Percentiles rank a stretch among this genome's conserved stretches.
Conservation (phyloP, 2,888 invertebrate species). For the Melanostoma mellinum region DNA sequence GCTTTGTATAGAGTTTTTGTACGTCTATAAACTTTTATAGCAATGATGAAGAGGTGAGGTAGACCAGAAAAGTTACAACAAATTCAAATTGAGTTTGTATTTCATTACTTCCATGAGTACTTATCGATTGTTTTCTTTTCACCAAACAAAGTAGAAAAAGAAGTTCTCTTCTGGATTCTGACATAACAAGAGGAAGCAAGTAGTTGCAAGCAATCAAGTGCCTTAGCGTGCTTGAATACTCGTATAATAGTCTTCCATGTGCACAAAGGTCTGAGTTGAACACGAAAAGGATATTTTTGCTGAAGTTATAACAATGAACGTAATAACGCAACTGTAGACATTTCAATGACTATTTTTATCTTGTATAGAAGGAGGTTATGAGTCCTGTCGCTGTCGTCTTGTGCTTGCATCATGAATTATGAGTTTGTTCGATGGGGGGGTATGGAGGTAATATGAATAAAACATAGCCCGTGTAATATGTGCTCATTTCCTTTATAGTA, state of each 20-base stretch:
- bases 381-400: too few relatives aligned
- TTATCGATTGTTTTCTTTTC: slow-evolving; percentile 1
- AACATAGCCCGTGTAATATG: too few relatives aligned
- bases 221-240: background rate
- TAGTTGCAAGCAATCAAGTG: slow-evolving; percentile 21
- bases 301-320: slow-evolving; percentile 20
- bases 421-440: too few relatives aligned
- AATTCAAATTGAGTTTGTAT: slow-evolving; percentile 31
- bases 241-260: slow-evolving; percentile 17
- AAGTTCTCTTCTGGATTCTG: background rate
- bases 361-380: background rate
- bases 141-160: background rate
- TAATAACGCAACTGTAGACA: slow-evolving; percentile 7
- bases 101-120: slow-evolving; percentile 20
- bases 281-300: slow-evolving; percentile 30
- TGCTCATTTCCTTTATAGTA: too few relatives aligned
- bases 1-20: too few relatives aligned
- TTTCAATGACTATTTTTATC: background rate
- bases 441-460: too few relatives aligned
- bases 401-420: too few relatives aligned
- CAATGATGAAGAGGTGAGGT: background rate
- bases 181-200: background rate
- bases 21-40: too few relatives aligned
- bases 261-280: slow-evolving; percentile 10
- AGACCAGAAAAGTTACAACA: slow-evolving; percentile 32